Base-by-base conservation (phyloP, 1,140 invertebrate genomes). In the Cotesia vestalis region DNA sequence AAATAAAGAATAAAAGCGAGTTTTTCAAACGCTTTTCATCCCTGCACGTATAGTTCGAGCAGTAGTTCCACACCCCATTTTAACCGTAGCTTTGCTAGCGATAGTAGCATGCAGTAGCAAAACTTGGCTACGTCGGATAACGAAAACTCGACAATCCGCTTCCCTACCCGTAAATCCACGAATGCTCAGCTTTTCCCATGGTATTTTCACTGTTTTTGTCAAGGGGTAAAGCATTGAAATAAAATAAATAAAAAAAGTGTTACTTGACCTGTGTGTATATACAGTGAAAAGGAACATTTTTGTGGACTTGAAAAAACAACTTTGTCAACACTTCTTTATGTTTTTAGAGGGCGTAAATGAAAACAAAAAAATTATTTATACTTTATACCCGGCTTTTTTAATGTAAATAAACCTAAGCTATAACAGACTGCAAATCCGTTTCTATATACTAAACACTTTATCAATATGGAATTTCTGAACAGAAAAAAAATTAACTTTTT, bases 71-170 rank as follows among this genome's bases (percentile, higher is more conserved):
- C 17, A 55, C 53, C 17, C 17, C n/a, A 55, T 55, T 55, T 55
- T 55, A 55, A 55, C 53, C 53, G 53, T 55, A n/a, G 53, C 53
- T 55, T 55, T 55, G 17, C 53, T 55, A 17, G 17, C 53, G 53
- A 55, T 55, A 17, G 17, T 17, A 55, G 17, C 53, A 46, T 46
- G 11, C 40, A 46, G 53, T 55, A 55, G 17, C 53, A 55, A 55
- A 55, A 55, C 53, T 55, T 55, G 53, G 53, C 53, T 17, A 55
- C 53, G 53, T 55, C 53, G 53, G 53, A 55, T 55, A 55, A 55
- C 53, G 17, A 55, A 55, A 55, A 55, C 53, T 55, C 53, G 53
- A 55, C 53, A 55, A 55, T 55, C 53, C 53, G 53, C 53, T 55
- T 55, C 53, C 12, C 53, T 17, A 55, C 53, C 53, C 53, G 53